Percentiles rank a stretch among this genome's conserved stretches.
Conservation (phyloP, 92 coral and sea anemone species). For the Epizoanthus stellaris region DNA sequence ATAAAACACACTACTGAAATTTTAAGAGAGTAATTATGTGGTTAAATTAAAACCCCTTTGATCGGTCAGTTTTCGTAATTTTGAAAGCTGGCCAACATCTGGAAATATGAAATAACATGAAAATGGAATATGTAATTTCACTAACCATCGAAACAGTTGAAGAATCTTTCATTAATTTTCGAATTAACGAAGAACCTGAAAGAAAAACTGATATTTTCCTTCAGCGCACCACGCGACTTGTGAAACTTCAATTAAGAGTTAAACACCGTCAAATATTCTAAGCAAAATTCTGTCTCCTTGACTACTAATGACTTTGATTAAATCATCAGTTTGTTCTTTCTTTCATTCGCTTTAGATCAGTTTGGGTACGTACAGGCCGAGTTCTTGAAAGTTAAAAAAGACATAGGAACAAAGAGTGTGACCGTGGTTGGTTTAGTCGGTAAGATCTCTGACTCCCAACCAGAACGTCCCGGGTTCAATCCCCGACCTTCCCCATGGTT, state of each 20-base stretch:
- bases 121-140: neutral
- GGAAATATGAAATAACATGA: neutral
- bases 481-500: too few relatives aligned
- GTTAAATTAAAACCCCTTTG: neutral
- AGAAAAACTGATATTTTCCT: neutral
- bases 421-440: too few relatives aligned
- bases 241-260: neutral
- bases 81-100: neutral
- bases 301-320: neutral
- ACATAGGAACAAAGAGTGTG: too few relatives aligned
- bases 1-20: slow-evolving; percentile 7
- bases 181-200: neutral
- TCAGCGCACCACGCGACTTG: slow-evolving; percentile 13
- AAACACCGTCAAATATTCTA: neutral
- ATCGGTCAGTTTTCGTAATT: neutral
- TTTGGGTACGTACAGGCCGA: too few relatives aligned
- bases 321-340: too few relatives aligned
- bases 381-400: too few relatives aligned
- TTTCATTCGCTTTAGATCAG: too few relatives aligned
- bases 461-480: too few relatives aligned
- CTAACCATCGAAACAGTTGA: neutral
- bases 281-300: neutral
- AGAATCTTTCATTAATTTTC: neutral
- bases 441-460: too few relatives aligned
- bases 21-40: slow-evolving; percentile 1